Evolutionary conservation across 2,888 invertebrate genomes (phyloP).

Genomic region (Leptopilina drosophilae): DNA sequence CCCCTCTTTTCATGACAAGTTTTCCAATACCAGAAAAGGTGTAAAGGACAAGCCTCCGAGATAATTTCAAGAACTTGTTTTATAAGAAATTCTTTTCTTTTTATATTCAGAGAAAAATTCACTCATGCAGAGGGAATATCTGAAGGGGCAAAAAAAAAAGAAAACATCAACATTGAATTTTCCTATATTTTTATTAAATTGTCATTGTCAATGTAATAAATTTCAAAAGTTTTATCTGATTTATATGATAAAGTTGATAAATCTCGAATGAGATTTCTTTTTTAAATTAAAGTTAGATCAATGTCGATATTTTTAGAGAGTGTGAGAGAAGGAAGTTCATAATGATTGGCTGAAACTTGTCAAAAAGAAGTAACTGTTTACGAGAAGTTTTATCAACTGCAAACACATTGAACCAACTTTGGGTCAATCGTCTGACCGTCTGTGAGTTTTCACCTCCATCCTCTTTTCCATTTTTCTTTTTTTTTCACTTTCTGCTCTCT

Average conservation of each 20-base stretch:
- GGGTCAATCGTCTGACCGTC: conserved; percentile 61
- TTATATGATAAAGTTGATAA: not conserved
- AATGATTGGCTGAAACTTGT: conserved; percentile 41
- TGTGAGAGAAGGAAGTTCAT: not conserved
- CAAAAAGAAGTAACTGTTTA: conserved; percentile 60
- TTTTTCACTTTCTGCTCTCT: conserved; percentile 45
- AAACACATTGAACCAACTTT: conserved; percentile 68
- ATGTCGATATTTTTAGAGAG: not conserved
- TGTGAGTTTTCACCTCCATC: conserved; percentile 1
- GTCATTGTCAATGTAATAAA: not conserved
- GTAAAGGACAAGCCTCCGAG: not conserved
- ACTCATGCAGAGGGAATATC: no score
- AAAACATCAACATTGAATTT: no score
- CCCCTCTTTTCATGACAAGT: conserved; percentile 7
- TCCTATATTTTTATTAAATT: no score
- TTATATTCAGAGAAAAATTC: no score
- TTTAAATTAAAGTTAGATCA: conserved; percentile 21
- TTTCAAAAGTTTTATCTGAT: not conserved
- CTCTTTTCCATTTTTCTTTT: conserved; percentile 38
- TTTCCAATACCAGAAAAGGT: conserved; percentile 4
- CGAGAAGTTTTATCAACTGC: conserved; percentile 69
- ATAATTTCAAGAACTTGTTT: conserved; percentile 17
- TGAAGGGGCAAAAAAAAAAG: not conserved
- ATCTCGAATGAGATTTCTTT: not conserved
- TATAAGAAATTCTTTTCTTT: not conserved